phyloP scores from a whole-genome alignment of 2,797 vertebrate genomes.

The Gallinago solitaria region DNA sequence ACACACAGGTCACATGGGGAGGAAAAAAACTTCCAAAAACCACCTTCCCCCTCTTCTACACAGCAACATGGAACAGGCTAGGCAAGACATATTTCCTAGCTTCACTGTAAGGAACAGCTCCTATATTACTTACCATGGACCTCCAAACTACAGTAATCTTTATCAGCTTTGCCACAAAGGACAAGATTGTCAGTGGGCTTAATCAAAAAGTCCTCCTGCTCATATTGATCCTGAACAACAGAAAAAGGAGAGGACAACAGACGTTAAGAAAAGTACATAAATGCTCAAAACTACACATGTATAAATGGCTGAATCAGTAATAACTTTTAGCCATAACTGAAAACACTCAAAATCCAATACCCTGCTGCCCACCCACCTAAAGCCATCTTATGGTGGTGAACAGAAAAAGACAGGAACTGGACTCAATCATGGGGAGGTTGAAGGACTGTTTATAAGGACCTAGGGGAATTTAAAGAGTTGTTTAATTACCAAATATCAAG shows the following conservation, averaged over 20 bases:
- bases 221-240: constrained; percentile 90
- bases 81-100: neutral
- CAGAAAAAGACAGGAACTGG: neutral
- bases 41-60: neutral
- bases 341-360: neutral
- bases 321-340: neutral
- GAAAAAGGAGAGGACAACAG: neutral
- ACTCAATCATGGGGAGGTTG: fast-evolving
- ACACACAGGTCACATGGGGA: neutral
- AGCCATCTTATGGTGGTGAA: neutral
- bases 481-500: neutral
- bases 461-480: neutral
- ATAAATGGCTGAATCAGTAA: neutral
- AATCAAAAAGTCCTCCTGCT: constrained; percentile 93
- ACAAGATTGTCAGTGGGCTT: constrained; percentile 92
- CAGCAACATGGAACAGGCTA: neutral
- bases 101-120: neutral
- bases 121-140: constrained; percentile 81
- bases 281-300: fast-evolving
- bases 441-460: neutral
- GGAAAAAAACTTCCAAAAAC: neutral
- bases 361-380: neutral
- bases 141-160: constrained; percentile 93
- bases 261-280: neutral
- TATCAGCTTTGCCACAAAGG: constrained; percentile 88